Evolutionary conservation across 2,113 vertebrate genomes (phyloP).

Genomic region (Colaptes auratus): DNA sequence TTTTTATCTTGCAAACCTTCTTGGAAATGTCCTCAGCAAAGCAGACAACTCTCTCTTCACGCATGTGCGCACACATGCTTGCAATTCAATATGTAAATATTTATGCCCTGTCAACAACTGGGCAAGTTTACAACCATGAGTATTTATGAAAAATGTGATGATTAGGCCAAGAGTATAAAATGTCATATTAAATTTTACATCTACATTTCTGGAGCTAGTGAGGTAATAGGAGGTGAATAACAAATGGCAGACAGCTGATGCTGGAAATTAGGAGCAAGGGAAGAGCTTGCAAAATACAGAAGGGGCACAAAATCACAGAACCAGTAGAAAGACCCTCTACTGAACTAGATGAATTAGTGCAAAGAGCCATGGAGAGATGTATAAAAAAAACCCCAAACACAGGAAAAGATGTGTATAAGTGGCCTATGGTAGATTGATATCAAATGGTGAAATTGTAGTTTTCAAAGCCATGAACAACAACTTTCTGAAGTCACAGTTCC

Average conservation of each 20-base stretch:
- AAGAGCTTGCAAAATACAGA: neutral
- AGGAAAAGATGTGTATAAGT: no score
- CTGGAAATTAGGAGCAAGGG: neutral
- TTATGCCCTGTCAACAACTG: neutral
- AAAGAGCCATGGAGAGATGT: neutral
- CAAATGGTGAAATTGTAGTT: neutral
- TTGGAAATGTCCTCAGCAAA: neutral
- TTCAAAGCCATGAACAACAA: neutral
- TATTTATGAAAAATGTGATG: neutral
- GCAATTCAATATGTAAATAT: neutral
- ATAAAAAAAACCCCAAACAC: neutral
- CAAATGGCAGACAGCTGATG: neutral
- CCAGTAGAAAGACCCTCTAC: neutral
- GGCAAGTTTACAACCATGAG: neutral
- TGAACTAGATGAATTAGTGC: neutral
- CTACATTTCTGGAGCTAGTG: neutral
- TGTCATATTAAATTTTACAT: neutral
- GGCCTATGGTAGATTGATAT: no score
- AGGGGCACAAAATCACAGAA: neutral
- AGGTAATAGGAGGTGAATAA: neutral
- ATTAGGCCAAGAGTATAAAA: neutral
- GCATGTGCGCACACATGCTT: neutral
- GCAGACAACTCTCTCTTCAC: neutral
- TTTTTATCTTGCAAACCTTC: neutral
- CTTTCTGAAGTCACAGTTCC: neutral